Evolutionary conservation across 1,140 invertebrate genomes (phyloP).

Genomic region (Leptoteleia sp.): DNA sequence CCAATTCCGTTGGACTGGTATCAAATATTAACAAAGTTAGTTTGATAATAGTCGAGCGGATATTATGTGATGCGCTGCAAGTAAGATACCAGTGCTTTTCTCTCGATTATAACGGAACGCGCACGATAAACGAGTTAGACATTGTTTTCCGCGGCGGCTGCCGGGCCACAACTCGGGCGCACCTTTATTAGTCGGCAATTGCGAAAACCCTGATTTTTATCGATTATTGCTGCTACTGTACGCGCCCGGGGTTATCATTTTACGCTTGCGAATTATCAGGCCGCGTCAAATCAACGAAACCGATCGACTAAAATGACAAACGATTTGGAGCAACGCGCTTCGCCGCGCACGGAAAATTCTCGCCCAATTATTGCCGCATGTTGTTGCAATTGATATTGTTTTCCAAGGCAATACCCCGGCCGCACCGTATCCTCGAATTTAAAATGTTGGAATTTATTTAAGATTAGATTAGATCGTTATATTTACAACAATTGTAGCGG

Average conservation of each 20-base stretch:
- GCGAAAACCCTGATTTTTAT: slow-evolving; percentile 46
- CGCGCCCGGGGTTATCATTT: slow-evolving; percentile 17
- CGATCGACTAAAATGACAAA: slow-evolving; percentile 23
- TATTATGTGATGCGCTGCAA: slow-evolving; percentile 28
- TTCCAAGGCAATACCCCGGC: too few species aligned
- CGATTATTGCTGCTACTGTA: slow-evolving; percentile 17
- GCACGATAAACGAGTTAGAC: not conserved
- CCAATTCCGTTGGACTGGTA: slow-evolving; percentile 11
- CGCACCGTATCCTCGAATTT: too few species aligned
- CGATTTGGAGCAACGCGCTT: slow-evolving; percentile 9
- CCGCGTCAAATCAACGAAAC: slow-evolving; percentile 28
- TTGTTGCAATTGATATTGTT: slow-evolving; percentile 12
- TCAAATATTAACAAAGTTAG: slow-evolving; percentile 51
- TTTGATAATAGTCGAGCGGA: slow-evolving; percentile 37
- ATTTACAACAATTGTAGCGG: too few species aligned
- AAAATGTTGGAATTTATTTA: too few species aligned
- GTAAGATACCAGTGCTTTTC: slow-evolving; percentile 27
- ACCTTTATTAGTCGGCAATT: slow-evolving; percentile 27
- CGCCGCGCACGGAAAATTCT: slow-evolving; percentile 2
- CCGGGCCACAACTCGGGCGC: too few species aligned
- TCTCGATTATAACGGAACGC: slow-evolving; percentile 24
- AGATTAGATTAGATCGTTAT: too few species aligned
- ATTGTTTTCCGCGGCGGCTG: too few species aligned
- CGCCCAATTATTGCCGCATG: slow-evolving; percentile 30
- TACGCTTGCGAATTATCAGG: slow-evolving; percentile 20